Evolutionary conservation across 2,888 invertebrate genomes (phyloP), one percentile per base, ranked within the genome.

Genomic region (Subacronicta megacephala): DNA sequence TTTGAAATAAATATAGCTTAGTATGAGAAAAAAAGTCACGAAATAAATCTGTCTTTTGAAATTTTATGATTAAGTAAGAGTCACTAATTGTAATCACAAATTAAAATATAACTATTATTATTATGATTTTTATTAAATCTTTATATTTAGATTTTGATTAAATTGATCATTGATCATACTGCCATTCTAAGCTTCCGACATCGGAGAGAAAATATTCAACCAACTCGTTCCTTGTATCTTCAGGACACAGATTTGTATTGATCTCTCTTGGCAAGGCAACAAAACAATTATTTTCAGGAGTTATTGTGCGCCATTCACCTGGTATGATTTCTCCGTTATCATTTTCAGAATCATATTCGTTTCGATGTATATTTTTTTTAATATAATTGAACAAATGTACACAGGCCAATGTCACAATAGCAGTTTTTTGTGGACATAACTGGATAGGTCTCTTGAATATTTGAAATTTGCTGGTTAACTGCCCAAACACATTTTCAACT

Each of bases 401-500:
- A 62, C 62, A 50, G 1, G 62, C 62, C 62, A 62, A 62, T 4
- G 62, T 59, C 20, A 62, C 62, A 54, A 3, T 59, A 50, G 59
- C 13, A 59, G 6, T 16, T 66, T 66, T 66, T 60, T 66, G 17
- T 60, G 60, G 63, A 10, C 1, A 36, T 60, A 66, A 59, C 51
- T 60, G 43, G 13, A 62, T 60, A 10, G 66, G 66, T 60, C 5
- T 66, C 2, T 59, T 9, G 29, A 62, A 62, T 10, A 54, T 59
- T 20, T 59, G 9, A 54, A 62, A 72, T 74, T 67, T 17, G 0
- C 38, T n/a, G 20, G 67, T 51, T 64, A 70, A 63, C 53, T 72
- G 65, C n/a, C 73, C 73, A 72, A 73, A 73, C 7, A 72, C 72
- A 16, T 76, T 75, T 61, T 75, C 75, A 60, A 76, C 74, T 62